Evolutionary conservation across 2,888 invertebrate genomes (phyloP), one percentile per base, ranked within the genome.

Genomic region (Drosophila paranaensis): DNA sequence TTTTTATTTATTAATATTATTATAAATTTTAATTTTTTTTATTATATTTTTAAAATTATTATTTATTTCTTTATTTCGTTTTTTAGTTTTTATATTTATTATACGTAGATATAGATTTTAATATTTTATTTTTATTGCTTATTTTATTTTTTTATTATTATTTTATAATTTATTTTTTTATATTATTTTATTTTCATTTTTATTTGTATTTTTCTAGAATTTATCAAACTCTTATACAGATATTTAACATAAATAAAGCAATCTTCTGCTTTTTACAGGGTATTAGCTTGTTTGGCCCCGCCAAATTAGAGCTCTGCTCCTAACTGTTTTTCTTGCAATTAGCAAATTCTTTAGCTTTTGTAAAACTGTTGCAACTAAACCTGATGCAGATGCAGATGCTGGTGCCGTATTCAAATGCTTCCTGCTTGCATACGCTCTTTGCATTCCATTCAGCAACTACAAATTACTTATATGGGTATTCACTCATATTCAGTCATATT

Each of bases 401-500:
- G 27, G n/a, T 20, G 30, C n/a, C 45, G n/a, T 16, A 50, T 56
- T 55, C 45, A 56, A 45, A 56, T 50, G 43, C 25, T 64, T 63
- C 39, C 61, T 56, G 60, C 40, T 57, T 54, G 43, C 60, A 71
- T 60, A 70, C 33, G 33, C 14, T 40, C 10, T 39, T 33, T 42
- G 50, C 27, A 46, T 42, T 35, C 46, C 50, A 62, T 79, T 70
- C 58, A 76, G 51, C 60, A 48, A 27, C 45, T 37, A 51, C 20
- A 37, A 25, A 54, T 60, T 25, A 14, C 25, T 25, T 45, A 30
- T 25, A 40, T 57, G 42, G 27, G n/a, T 27, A 27, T 20, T 20
- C 30, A 30, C 30, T 6, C 6, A 30, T 14, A 55, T 33, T 20
- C 50, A 50, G 27, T 35, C 11, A 35, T 33, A 58, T 13, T 16